Base-by-base conservation (phyloP, 2,797 vertebrate genomes). In the Dryobates pubescens region DNA sequence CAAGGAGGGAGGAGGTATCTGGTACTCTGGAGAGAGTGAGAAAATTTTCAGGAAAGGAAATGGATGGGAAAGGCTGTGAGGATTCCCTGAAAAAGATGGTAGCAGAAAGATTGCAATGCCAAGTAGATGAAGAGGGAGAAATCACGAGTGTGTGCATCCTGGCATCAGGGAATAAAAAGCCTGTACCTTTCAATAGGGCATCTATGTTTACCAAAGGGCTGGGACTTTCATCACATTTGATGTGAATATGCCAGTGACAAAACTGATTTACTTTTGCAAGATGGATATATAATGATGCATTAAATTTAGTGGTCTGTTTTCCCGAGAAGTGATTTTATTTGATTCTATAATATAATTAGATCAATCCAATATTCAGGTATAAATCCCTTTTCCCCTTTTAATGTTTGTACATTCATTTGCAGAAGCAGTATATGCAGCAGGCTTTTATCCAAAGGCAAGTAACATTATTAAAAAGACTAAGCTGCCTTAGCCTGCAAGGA, bases 391-490 rank as follows among this genome's bases (percentile, higher is more conserved):
- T 72, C 59, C 65, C 69, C 24, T 94, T 87, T 95, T 93, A 92
- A 92, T 95, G 93, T 88, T 81, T 90, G 70, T 86, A 49, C 59
- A 70, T 83, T 90, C 76, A 41, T 85, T 87, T 94, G 73, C 67
- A 72, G 76, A 85, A 49, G 69, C 84, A 67, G 43, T 75, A 34
- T n/a, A 54, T 63, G 53, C 63, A 85, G 62, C 2, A 85, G 67
- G 30, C 43, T 90, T 81, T 90, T 93, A 87, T 96, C 90, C 92
- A 81, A 85, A 85, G 82, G 94, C 79, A 90, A 94, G 73, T 73
- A 90, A 77, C 59, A 73, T 94, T 94, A 89, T 94, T 95, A 93
- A 95, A 92, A 94, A 95, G 69, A 89, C 56, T 90, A 86, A 93
- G 79, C 75, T 88, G 20, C 63, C 62, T 47, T 75, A 87, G 90